These are phyloP conservation scores for Batillaria attramentaria DNA, from an alignment of 1,140 invertebrate species.

Conservation along the genomic window DNA sequence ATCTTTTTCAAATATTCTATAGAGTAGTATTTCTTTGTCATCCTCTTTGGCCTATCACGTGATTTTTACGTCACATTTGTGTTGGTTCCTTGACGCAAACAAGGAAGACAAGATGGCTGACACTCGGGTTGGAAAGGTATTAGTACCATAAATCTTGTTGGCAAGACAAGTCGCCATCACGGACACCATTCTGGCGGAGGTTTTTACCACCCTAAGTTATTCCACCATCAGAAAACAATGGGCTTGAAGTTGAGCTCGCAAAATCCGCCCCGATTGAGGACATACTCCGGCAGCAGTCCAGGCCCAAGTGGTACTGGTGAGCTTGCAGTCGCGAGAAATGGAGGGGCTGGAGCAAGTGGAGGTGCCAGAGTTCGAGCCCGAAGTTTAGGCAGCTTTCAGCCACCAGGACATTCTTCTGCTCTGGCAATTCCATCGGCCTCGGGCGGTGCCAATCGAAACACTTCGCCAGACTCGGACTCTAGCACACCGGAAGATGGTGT, in stretches of 20 bases:
- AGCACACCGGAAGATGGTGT: conserved; percentile 65
- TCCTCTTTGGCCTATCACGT: conserved; percentile 33
- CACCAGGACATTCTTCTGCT: conserved; percentile 48
- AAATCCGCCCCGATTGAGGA: conserved; percentile 59
- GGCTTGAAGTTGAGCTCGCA: conserved; percentile 65
- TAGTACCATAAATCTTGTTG: conserved; percentile 28
- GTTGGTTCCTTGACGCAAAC: conserved; percentile 68
- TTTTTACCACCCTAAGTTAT: background rate
- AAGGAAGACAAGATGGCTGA: conserved; percentile 68
- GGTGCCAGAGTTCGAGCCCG: conserved; percentile 57
- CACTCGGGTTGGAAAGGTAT: conserved; percentile 10
- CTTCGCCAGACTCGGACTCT: conserved; percentile 67
- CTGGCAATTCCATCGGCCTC: conserved; percentile 59
- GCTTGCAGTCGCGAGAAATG: conserved; percentile 50
- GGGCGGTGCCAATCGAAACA: conserved; percentile 53
- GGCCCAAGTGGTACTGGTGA: conserved; percentile 54
- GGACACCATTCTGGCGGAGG: conserved; percentile 12
- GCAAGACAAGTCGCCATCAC: background rate
- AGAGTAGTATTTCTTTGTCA: background rate
- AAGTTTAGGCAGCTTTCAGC: conserved; percentile 63
- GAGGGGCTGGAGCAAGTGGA: conserved; percentile 28
- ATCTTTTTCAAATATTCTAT: too few relatives aligned
- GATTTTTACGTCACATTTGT: conserved; percentile 58
- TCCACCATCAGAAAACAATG: conserved; percentile 42
- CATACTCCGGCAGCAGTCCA: conserved; percentile 64